Conservation (phyloP, 2,888 invertebrate genomes). For the Epinotia ramella region DNA sequence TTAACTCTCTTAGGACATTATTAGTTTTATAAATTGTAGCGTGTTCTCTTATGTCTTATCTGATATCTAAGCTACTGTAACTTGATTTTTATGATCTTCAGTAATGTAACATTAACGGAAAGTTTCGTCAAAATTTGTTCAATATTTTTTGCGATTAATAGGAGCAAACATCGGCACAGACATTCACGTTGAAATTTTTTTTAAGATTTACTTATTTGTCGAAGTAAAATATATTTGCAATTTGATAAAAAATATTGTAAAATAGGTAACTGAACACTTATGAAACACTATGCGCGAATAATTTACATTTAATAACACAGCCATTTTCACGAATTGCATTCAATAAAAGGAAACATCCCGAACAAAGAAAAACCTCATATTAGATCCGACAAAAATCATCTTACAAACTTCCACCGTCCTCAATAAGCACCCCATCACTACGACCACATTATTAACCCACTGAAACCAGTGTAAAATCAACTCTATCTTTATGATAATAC, state of each 20-base stretch:
- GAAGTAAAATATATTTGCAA: background rate
- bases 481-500: slow-evolving; percentile 42
- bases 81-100: no score
- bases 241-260: background rate
- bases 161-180: no score
- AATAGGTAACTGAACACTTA: background rate
- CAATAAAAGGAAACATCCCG: slow-evolving; percentile 53
- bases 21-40: no score
- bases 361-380: slow-evolving; percentile 54
- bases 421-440: slow-evolving; percentile 50
- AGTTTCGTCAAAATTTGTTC: no score
- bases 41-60: no score
- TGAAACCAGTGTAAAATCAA: slow-evolving; percentile 43
- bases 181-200: no score
- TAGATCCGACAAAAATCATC: slow-evolving; percentile 58
- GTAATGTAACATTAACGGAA: no score
- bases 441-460: slow-evolving; percentile 41
- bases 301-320: slow-evolving; percentile 13
- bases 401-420: slow-evolving; percentile 60
- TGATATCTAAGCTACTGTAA: no score
- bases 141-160: no score
- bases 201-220: no score
- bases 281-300: background rate
- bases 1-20: no score
- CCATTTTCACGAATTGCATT: slow-evolving; percentile 13